Evolutionary conservation across 2,113 vertebrate species (phyloP).

Genomic region (Lichenostomus cassidix): DNA sequence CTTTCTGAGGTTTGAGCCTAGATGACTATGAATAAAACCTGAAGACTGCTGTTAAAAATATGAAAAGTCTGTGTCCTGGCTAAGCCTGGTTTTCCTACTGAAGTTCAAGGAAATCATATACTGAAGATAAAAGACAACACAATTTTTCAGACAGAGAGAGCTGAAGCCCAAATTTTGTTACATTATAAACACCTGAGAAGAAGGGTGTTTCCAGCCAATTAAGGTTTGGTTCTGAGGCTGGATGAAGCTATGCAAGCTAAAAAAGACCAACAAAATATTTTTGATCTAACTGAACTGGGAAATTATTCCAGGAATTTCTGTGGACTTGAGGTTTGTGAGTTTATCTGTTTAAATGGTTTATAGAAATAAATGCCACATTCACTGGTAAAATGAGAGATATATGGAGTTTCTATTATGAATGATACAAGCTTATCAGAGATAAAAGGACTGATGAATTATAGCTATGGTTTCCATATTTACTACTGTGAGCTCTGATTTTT

Average conservation of each 20-base stretch:
- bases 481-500: slow-evolving; percentile 57
- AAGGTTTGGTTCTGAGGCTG: not conserved
- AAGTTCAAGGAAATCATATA: not conserved
- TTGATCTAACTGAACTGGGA: not conserved
- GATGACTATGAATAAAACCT: not conserved
- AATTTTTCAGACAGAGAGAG: not conserved
- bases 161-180: not conserved
- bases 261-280: not conserved
- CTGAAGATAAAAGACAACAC: not conserved
- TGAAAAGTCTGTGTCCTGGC: not conserved
- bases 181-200: not conserved
- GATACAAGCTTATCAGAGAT: slow-evolving; percentile 41
- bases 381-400: slow-evolving; percentile 26
- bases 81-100: not conserved
- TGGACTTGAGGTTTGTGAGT: slow-evolving; percentile 3
- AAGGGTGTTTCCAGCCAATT: not conserved
- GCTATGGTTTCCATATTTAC: slow-evolving; percentile 55
- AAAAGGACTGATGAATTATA: slow-evolving; percentile 57
- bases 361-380: slow-evolving; percentile 41
- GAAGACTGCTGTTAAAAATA: not conserved
- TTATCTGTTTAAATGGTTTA: slow-evolving; percentile 14
- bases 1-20: not conserved
- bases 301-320: not conserved
- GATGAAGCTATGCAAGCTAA: not conserved
- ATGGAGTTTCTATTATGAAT: slow-evolving; percentile 20